Evolutionary conservation across 2,113 vertebrate species (phyloP), one percentile per base, ranked within the genome.

Genomic region (Anoura caudifer): DNA sequence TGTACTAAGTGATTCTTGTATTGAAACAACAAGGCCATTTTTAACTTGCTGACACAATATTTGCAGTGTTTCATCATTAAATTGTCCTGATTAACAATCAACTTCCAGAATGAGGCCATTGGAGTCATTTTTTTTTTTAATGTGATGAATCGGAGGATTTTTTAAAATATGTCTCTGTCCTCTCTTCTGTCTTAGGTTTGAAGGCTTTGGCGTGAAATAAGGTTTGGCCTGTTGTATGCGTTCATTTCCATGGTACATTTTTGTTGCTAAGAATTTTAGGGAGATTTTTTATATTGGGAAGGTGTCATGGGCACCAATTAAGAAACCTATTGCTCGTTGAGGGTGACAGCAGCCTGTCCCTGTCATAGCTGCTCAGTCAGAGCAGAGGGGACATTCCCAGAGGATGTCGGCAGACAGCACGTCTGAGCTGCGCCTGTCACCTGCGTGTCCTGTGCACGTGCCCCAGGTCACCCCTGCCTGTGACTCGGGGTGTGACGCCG

Each of bases 11-110:
- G 98, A 96, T 97, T 98, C 98, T 98, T 97, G 76, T 84, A 94
- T 98, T 95, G 98, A 97, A 97, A 98, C 97, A 98, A 88, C 98
- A 97, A 97, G 98, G 83, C 96, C 96, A n/a, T 98, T 98, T 98
- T 98, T 98, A 98, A 98, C 97, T 97, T 98, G 95, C 98, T 98
- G 98, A 98, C 97, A 98, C 84, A 20, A 87, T 94, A 26, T 88
- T 82, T 96, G 98, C 90, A 56, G 91, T 92, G 96, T 93, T 97
- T 93, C 97, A 28, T 97, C 97, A 95, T 93, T 91, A 81, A 92
- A 92, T 87, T 61, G 89, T 79, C 47, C 95, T 97, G 98, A 97
- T 97, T 94, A 90, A 98, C 97, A 95, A 0, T 73, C 13, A 90
- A 0, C 94, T 95, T 88, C 67, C 50, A 10, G 7, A 36, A 67